Base-by-base conservation (phyloP, 2,888 invertebrate species). In the Eupithecia abbreviata region DNA sequence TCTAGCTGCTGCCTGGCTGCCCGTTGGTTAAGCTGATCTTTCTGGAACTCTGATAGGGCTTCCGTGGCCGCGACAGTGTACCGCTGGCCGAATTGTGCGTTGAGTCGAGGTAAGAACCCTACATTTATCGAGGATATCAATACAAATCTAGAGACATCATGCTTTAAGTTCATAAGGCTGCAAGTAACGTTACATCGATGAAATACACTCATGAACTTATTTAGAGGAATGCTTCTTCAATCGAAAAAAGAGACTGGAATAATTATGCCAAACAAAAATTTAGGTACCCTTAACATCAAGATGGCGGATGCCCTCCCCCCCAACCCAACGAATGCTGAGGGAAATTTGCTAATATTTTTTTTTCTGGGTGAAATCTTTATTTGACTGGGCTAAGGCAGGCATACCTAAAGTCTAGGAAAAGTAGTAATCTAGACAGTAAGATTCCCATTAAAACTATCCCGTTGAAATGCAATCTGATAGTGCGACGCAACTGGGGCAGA, bases 21-120 rank as follows among this genome's bases (percentile, higher is more conserved):
- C 78, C 96, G 93, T 77, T 96, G 95, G 72, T 95, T 93, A 58
- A 96, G 89, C 88, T 96, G 96, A 15, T 96, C 87, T 78, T 92
- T 94, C 86, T 97, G 97, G 85, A 97, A 97, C 86, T 97, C 96
- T 0, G 97, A 96, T 45, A 98, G 88, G 0, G 96, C 97, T 88
- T 97, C 97, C 0, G 97, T 97, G 0, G 97, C 97, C 67, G 96
- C 95, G 9, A 97, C 96, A 2, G 96, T 96, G 89, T 96, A 97
- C 68, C 97, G 95, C 88, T 97, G 97, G 0, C 97, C 97, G 82
- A 96, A 96, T 86, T 96, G 96, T 4, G 95, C 96, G 85, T 96
- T 96, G 83, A 97, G 88, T 82, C 96, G 95, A 4, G 97, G 97
- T 68, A 97, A 93, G 85, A 96, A 97, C 77, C 97, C 97, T 96